Evolutionary conservation across 2,113 vertebrate genomes (phyloP).

Genomic region (Dendrocopos noguchii): DNA sequence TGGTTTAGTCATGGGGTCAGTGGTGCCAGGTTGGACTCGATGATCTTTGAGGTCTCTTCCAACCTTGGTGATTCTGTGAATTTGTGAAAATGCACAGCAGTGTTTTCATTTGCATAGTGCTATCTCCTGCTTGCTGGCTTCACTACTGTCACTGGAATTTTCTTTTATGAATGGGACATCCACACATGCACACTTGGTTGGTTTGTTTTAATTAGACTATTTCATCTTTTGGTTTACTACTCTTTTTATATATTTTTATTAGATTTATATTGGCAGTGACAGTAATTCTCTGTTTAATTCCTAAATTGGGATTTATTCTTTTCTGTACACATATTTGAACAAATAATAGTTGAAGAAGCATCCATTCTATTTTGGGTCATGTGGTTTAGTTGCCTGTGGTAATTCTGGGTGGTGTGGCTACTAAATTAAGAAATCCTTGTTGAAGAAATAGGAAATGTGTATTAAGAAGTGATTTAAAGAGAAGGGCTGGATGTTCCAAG

Average conservation of each 20-base stretch:
- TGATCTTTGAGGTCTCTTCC: too few relatives aligned
- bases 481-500: not conserved
- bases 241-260: not conserved
- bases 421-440: not conserved
- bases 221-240: not conserved
- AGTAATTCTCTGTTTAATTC: not conserved
- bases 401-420: not conserved
- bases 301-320: slow-evolving; percentile 20
- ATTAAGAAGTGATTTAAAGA: not conserved
- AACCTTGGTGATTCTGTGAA: too few relatives aligned
- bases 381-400: not conserved
- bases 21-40: too few relatives aligned
- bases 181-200: not conserved
- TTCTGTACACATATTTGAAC: not conserved
- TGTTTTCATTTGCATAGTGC: not conserved
- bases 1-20: too few relatives aligned
- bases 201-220: not conserved
- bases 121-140: not conserved
- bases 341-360: not conserved
- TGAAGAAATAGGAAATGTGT: not conserved
- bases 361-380: slow-evolving; percentile 22
- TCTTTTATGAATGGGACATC: not conserved
- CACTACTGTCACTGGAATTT: not conserved
- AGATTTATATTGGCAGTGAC: not conserved
- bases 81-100: not conserved